These are phyloP conservation scores for Synanthedon andrenaeformis DNA, from an alignment of 2,888 invertebrate species.

Conservation along the genomic window DNA sequence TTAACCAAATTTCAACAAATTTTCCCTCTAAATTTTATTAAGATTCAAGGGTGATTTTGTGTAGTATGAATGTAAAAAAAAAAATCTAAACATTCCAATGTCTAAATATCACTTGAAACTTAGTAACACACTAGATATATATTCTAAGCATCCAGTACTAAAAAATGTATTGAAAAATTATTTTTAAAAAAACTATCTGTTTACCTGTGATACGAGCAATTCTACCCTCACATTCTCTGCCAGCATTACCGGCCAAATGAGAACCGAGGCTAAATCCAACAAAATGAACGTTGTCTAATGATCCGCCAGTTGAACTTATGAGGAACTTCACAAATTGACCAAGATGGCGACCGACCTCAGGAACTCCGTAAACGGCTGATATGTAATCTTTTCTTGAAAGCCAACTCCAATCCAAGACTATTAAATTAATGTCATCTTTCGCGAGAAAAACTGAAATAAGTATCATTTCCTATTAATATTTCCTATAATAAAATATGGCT, in stretches of 20 bases:
- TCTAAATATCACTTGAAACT: too few relatives aligned
- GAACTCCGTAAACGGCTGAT: constrained; percentile 36
- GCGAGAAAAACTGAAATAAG: constrained; percentile 28
- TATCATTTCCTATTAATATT: background rate
- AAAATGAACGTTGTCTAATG: constrained; percentile 38
- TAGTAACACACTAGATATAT: too few relatives aligned
- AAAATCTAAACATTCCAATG: too few relatives aligned
- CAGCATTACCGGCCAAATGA: constrained; percentile 54
- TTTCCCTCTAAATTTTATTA: too few relatives aligned
- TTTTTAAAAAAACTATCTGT: background rate
- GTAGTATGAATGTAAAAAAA: too few relatives aligned
- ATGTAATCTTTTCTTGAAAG: constrained; percentile 31
- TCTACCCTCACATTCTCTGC: constrained; percentile 36
- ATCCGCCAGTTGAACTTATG: constrained; percentile 26
- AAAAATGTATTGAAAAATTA: too few relatives aligned
- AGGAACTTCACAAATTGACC: constrained; percentile 49
- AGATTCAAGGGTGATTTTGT: too few relatives aligned
- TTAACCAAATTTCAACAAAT: too few relatives aligned
- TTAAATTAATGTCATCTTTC: constrained; percentile 41
- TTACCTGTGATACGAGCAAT: constrained; percentile 48
- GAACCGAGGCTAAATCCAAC: constrained; percentile 62
- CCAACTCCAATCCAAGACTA: constrained; percentile 49
- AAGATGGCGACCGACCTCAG: constrained; percentile 42
- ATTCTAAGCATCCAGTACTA: too few relatives aligned
- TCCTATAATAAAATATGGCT: too few relatives aligned